A percentile compares a stretch with the other conserved stretches of the same genome.
Conservation (phyloP, 2,113 vertebrate genomes). For the Hemichromis elongatus region DNA sequence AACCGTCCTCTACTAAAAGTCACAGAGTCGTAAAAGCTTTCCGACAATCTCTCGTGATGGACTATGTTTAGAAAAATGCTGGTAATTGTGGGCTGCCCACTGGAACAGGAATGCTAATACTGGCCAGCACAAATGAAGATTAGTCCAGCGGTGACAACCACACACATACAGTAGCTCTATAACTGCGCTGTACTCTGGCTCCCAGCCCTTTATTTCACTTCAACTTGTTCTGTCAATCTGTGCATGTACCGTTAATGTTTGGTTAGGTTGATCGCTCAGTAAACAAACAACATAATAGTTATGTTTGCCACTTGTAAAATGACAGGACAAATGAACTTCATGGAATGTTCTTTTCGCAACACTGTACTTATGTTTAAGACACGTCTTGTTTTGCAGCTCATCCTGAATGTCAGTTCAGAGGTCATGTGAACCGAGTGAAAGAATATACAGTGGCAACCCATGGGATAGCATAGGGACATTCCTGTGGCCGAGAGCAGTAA, state of each 20-base stretch:
- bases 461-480: constrained; percentile 53
- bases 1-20: constrained; percentile 40
- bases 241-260: not conserved
- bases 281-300: not conserved
- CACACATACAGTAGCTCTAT: constrained; percentile 3
- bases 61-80: constrained; percentile 17
- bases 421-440: constrained; percentile 64
- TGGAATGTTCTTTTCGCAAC: not conserved
- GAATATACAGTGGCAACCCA: constrained; percentile 40
- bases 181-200: not conserved
- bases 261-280: not conserved
- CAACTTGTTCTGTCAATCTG: not conserved
- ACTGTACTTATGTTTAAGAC: not conserved
- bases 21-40: constrained; percentile 12
- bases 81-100: not conserved
- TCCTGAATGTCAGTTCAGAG: constrained; percentile 19
- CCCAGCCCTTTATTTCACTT: not conserved
- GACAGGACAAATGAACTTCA: not conserved
- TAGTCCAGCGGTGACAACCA: not conserved
- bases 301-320: not conserved
- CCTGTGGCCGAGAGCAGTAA: constrained; percentile 40
- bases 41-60: constrained; percentile 7
- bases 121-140: constrained; percentile 2
- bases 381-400: not conserved
- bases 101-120: constrained; percentile 19